Evolutionary conservation across 2,797 vertebrate genomes (phyloP).

Genomic region (Urophycis tenuis): DNA sequence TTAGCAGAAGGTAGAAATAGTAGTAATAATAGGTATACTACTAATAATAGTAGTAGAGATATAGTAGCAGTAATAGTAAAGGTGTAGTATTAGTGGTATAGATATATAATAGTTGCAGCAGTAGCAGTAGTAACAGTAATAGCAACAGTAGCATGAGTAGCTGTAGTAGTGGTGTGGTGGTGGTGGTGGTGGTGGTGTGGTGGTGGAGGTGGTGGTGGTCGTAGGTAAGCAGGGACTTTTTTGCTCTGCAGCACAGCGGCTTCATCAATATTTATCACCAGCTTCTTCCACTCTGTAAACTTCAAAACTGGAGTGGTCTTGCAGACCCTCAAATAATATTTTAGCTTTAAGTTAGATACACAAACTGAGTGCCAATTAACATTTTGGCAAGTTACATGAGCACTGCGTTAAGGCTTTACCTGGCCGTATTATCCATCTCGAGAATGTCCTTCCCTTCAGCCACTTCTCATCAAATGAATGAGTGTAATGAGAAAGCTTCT

Average conservation of each 20-base stretch:
- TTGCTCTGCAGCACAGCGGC: background rate
- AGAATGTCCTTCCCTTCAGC: constrained; percentile 1
- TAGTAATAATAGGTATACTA: background rate
- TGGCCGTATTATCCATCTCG: background rate
- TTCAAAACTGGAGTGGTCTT: background rate
- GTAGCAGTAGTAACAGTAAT: background rate
- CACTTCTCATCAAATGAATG: background rate
- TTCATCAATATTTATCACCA: background rate
- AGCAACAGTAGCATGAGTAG: background rate
- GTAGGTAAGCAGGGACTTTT: background rate
- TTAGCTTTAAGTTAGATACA: background rate
- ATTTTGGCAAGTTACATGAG: background rate
- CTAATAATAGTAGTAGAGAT: background rate
- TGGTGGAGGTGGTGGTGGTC: background rate
- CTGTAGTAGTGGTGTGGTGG: background rate
- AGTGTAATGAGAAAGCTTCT: background rate
- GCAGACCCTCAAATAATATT: background rate
- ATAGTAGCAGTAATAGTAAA: background rate
- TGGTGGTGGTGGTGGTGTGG: background rate
- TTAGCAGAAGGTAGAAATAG: background rate
- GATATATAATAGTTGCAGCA: background rate
- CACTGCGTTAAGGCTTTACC: background rate
- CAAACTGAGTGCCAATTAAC: background rate
- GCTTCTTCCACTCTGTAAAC: background rate
- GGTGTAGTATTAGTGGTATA: background rate